Conservation (phyloP, 2,797 vertebrate species). For the Enteromius argenteus region DNA sequence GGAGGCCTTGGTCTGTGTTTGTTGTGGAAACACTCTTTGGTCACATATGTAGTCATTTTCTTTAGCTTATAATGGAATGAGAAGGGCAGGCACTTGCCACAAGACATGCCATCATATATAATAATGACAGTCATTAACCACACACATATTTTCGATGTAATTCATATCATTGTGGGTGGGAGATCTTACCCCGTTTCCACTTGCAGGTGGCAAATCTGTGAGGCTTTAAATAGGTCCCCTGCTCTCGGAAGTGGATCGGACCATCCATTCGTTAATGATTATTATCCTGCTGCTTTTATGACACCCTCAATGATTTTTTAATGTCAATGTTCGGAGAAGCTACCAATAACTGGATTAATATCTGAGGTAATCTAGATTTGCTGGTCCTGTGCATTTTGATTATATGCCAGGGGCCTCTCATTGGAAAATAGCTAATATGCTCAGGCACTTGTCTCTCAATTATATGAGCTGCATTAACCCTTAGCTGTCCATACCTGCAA, state of each 20-base stretch:
- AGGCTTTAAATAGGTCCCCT: constrained; percentile 54
- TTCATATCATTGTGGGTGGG: constrained; percentile 50
- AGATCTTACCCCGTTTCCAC: constrained; percentile 35
- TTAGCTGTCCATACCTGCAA: constrained; percentile 43
- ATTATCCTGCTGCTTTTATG: constrained; percentile 67
- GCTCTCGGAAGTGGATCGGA: constrained; percentile 53
- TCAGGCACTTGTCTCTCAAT: constrained; percentile 65
- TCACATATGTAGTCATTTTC: constrained; percentile 11
- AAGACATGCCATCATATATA: constrained; percentile 43
- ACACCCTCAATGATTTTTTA: constrained; percentile 68
- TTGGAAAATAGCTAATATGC: constrained; percentile 64
- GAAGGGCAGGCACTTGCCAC: constrained; percentile 31
- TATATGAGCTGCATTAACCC: constrained; percentile 65
- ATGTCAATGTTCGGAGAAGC: constrained; percentile 66
- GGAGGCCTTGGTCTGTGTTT: not conserved
- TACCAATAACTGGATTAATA: constrained; percentile 68
- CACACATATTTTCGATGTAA: constrained; percentile 46
- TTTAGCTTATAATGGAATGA: constrained; percentile 45
- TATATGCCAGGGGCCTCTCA: constrained; percentile 62
- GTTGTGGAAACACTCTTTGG: constrained; percentile 28
- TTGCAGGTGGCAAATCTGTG: constrained; percentile 47
- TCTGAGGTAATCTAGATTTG: constrained; percentile 68
- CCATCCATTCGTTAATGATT: constrained; percentile 66
- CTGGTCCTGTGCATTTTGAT: constrained; percentile 70
- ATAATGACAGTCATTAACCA: constrained; percentile 48